Evolutionary conservation across 2,888 invertebrate species (phyloP).

Genomic region (Epirrita christyi): DNA sequence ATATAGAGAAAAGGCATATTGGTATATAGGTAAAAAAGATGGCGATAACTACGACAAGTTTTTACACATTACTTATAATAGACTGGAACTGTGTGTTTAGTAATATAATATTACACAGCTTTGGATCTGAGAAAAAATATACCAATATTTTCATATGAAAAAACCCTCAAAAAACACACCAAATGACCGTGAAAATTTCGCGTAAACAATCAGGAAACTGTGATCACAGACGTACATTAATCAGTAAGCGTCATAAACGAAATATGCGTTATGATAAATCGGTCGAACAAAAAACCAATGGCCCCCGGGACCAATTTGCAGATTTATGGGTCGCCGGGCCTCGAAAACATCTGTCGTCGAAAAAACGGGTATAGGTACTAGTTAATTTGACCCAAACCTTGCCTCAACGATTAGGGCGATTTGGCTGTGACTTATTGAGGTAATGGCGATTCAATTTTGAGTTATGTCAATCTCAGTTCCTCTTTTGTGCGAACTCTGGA

Average conservation of each 20-base stretch:
- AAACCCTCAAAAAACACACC: neutral
- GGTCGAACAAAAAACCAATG: slow-evolving; percentile 39
- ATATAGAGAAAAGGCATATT: no score
- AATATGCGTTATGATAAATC: slow-evolving; percentile 73
- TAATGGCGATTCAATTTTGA: slow-evolving; percentile 30
- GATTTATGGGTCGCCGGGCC: slow-evolving; percentile 60
- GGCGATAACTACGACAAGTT: no score
- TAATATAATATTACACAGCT: no score
- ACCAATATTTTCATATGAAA: neutral
- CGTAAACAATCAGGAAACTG: slow-evolving; percentile 33
- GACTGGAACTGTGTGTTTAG: no score
- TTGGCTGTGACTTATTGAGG: slow-evolving; percentile 34
- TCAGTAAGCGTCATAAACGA: slow-evolving; percentile 72
- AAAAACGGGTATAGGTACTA: slow-evolving; percentile 43
- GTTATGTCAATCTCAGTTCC: slow-evolving; percentile 7
- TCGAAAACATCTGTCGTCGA: slow-evolving; percentile 65
- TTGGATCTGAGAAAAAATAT: neutral
- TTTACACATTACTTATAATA: no score
- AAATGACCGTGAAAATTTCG: slow-evolving; percentile 15
- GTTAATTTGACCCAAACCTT: slow-evolving; percentile 49
- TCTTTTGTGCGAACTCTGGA: no score
- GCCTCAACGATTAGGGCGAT: slow-evolving; percentile 43
- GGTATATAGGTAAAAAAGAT: no score
- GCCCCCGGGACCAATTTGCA: slow-evolving; percentile 56
- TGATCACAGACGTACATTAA: slow-evolving; percentile 68